Base-by-base conservation (phyloP, 2,113 vertebrate genomes). In the Balaeniceps rex region DNA sequence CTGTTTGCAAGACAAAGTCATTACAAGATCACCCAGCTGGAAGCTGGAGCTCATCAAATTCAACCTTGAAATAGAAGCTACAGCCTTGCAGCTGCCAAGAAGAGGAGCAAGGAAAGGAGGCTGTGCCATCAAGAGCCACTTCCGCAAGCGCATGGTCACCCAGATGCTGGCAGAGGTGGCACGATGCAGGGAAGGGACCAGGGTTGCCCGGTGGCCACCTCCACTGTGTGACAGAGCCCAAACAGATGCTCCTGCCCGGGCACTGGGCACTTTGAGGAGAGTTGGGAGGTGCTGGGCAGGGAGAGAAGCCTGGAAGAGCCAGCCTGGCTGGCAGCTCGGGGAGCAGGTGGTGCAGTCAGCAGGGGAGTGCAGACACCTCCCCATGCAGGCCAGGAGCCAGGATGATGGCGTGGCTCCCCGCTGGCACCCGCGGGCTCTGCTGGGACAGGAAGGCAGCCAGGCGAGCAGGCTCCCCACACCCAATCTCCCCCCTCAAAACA, bases 311-410 rank as follows among this genome's bases (percentile, higher is more conserved):
- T 0, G 36, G 19, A 47, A 63, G 36, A 64, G 26, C 28, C 75
- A 65, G 44, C 36, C 72, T 49, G 52, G 74, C 83, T 9, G 1
- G 75, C 71, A 82, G 87, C 71, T 52, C 25, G 3, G 55, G 72
- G 31, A 95, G 36, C 97, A 97, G 96, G 92, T 92, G 96, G 93
- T 63, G 36, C 36, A 24, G 23, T 42, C 3, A 0, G 65, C 76
- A 76, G 95, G 89, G 68, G 46, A 90, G 40, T 12, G 2, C 78
- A 82, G 92, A 61, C 16, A 52, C 82, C 51, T 86, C 49, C 31
- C 34, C 0, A 1, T 0, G 0, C 0, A 2, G 88, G 72, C 66
- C 2, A 0, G 74, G 64, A 92, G 86, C 80, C 90, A 92, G 79
- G 26, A 31, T 2, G 0, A n/a, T 58, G 54, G 66, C 8, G 5